These are phyloP conservation scores for Drosophila grimshawi DNA, from an alignment of 1,140 invertebrate genomes.

Conservation along the genomic window DNA sequence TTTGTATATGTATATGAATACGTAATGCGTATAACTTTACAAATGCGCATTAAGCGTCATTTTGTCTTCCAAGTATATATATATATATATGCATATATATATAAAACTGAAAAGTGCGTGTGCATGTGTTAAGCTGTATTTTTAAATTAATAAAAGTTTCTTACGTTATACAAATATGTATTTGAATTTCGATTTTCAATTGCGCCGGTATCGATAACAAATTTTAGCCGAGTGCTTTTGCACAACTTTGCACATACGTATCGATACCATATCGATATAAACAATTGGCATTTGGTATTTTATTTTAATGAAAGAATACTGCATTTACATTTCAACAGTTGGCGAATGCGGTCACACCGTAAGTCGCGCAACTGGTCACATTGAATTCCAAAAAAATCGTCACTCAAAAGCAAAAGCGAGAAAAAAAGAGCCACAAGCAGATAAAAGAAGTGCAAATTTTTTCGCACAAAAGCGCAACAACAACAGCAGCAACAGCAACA, in stretches of 20 bases:
- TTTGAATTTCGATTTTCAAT: conserved; percentile 25
- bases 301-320: conserved; percentile 2
- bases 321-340: conserved; percentile 7
- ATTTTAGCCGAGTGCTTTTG: background rate
- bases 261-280: conserved; percentile 6
- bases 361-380: conserved; percentile 49
- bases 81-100: background rate
- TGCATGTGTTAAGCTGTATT: conserved; percentile 58
- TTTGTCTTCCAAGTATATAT: conserved; percentile 72
- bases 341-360: conserved; percentile 23
- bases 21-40: conserved; percentile 44
- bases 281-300: no score
- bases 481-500: conserved; percentile 2
- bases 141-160: conserved; percentile 62
- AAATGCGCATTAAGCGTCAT: conserved; percentile 62
- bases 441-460: conserved; percentile 9
- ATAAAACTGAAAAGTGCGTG: conserved; percentile 19
- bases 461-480: conserved; percentile 12
- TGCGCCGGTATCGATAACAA: background rate
- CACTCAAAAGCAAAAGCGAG: conserved; percentile 47
- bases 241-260: background rate
- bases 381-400: conserved; percentile 48
- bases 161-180: conserved; percentile 55
- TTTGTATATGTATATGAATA: conserved; percentile 47
- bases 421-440: conserved; percentile 14